phyloP scores from a whole-genome alignment of 2,797 vertebrate genomes.

The Neomorphus geoffroyi region DNA sequence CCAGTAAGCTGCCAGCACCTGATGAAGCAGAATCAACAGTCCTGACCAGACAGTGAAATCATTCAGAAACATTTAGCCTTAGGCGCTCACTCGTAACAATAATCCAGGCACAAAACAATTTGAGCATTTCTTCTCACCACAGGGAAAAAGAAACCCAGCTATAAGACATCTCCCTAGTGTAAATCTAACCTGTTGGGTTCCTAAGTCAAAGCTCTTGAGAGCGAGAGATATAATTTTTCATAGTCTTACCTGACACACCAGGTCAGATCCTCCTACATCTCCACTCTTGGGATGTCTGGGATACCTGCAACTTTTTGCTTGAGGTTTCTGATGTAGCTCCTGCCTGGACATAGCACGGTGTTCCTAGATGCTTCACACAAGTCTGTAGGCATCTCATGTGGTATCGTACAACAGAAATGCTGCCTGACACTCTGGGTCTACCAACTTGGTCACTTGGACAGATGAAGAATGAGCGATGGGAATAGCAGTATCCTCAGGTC shows the following conservation, averaged over 20 bases:
- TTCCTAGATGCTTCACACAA: neutral
- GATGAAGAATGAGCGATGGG: neutral
- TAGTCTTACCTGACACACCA: neutral
- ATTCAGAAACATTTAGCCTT: slow-evolving; percentile 30
- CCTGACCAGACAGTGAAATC: slow-evolving; percentile 6
- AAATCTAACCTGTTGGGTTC: neutral
- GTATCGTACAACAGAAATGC: neutral
- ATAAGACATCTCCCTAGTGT: neutral
- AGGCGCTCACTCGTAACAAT: neutral
- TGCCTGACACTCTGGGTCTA: neutral
- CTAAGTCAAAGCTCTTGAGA: neutral
- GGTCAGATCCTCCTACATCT: neutral
- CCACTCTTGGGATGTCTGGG: neutral
- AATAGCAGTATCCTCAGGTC: neutral
- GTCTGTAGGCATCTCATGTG: neutral
- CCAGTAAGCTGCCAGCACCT: slow-evolving; percentile 29
- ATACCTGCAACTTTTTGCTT: neutral
- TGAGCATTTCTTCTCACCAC: neutral
- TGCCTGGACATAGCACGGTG: neutral
- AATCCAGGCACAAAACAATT: neutral
- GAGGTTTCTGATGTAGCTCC: neutral
- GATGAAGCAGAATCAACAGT: slow-evolving; percentile 29
- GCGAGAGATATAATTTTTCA: neutral
- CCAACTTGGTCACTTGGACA: neutral
- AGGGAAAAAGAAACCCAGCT: neutral